These are phyloP conservation scores for Acrocera orbiculus DNA, from an alignment of 2,888 invertebrate genomes.

Conservation along the genomic window DNA sequence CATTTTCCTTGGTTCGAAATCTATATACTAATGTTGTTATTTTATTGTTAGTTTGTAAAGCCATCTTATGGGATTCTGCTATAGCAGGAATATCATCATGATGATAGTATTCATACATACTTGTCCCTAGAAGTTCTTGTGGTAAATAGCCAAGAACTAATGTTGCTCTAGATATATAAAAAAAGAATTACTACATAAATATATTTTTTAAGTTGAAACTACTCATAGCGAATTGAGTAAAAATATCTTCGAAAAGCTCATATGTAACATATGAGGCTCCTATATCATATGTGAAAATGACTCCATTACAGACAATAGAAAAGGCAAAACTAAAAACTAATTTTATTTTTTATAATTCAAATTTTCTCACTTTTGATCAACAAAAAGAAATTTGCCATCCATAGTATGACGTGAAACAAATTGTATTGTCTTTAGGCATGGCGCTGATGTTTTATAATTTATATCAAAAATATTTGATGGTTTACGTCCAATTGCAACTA, in stretches of 20 bases:
- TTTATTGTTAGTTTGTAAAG: slow-evolving; percentile 44
- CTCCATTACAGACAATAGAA: too few species aligned
- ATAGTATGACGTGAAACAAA: slow-evolving; percentile 72
- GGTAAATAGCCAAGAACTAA: slow-evolving; percentile 77
- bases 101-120: slow-evolving; percentile 83
- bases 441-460: slow-evolving; percentile 33
- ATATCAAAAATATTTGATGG: slow-evolving; percentile 40
- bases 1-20: slow-evolving; percentile 63
- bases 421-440: slow-evolving; percentile 44
- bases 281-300: too few species aligned
- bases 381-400: slow-evolving; percentile 83
- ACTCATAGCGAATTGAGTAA: too few species aligned
- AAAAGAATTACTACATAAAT: too few species aligned
- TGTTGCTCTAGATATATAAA: slow-evolving; percentile 50
- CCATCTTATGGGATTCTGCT: slow-evolving; percentile 68
- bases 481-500: slow-evolving; percentile 72
- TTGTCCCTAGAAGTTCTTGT: slow-evolving; percentile 81
- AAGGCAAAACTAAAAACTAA: too few species aligned
- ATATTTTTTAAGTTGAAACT: too few species aligned
- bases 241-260: too few species aligned
- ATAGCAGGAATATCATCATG: slow-evolving; percentile 62
- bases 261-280: too few species aligned
- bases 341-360: not conserved
- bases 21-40: slow-evolving; percentile 55
- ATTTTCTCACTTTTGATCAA: slow-evolving; percentile 64